A percentile compares a stretch with the other conserved stretches of the same genome.
phyloP scores from a whole-genome alignment of 1,140 invertebrate genomes.

The Armadillidium nasatum region DNA sequence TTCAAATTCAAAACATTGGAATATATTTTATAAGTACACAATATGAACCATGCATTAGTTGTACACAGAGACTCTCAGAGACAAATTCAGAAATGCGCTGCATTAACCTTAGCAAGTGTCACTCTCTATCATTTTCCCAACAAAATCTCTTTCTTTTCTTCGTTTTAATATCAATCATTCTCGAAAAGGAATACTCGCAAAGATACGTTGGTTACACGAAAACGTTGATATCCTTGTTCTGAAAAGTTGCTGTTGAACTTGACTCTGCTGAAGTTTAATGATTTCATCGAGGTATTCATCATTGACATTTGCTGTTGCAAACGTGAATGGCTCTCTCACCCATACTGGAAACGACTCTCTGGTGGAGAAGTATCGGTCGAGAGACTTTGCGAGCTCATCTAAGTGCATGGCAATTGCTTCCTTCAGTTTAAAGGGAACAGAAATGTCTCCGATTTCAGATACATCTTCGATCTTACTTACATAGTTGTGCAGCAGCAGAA shows the following conservation, averaged over 20 bases:
- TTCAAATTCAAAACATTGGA: too few relatives aligned
- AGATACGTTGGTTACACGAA: slow-evolving; percentile 16
- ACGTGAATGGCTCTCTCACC: slow-evolving; percentile 31
- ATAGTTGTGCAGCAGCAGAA: slow-evolving; percentile 38
- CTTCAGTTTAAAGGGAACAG: slow-evolving; percentile 31
- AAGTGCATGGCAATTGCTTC: slow-evolving; percentile 30
- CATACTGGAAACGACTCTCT: slow-evolving; percentile 31
- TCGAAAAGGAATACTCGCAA: slow-evolving; percentile 22
- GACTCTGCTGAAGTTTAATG: slow-evolving; percentile 33
- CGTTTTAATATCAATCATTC: slow-evolving; percentile 14
- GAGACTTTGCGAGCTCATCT: too few relatives aligned
- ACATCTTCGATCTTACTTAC: slow-evolving; percentile 33
- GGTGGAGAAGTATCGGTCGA: slow-evolving; percentile 23
- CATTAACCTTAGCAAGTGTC: too few relatives aligned
- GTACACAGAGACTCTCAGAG: too few relatives aligned
- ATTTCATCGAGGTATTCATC: slow-evolving; percentile 36
- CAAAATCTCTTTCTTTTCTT: too few relatives aligned
- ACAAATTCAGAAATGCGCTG: too few relatives aligned
- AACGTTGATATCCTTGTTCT: slow-evolving; percentile 18
- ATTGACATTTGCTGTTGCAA: slow-evolving; percentile 34
- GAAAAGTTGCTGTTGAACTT: slow-evolving; percentile 24
- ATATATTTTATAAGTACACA: too few relatives aligned
- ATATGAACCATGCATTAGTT: too few relatives aligned
- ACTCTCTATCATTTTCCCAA: too few relatives aligned
- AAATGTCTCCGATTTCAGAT: slow-evolving; percentile 34